A percentile compares a stretch with the other conserved stretches of the same genome.
Evolutionary conservation across 1,140 invertebrate species (phyloP).

Genomic region (Pseudobourletiella spinata): DNA sequence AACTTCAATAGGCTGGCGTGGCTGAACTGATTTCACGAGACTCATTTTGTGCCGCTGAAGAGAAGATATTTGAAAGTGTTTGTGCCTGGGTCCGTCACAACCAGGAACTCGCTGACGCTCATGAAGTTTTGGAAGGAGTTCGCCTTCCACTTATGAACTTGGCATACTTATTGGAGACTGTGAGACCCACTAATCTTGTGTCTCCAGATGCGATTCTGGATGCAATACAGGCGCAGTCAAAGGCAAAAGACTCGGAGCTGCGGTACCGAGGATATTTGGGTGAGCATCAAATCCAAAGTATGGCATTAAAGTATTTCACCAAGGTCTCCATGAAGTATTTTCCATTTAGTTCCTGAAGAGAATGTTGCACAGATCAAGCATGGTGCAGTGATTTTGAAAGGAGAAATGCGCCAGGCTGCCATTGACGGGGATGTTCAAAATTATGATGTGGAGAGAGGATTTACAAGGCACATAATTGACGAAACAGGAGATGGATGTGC

Average conservation of each 20-base stretch:
- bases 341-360: constrained; percentile 64
- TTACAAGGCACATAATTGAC: constrained; percentile 85
- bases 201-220: constrained; percentile 84
- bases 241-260: constrained; percentile 63
- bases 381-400: constrained; percentile 70
- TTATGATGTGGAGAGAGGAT: constrained; percentile 87
- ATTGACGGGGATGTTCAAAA: constrained; percentile 76
- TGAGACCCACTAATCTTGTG: constrained; percentile 74
- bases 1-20: constrained; percentile 52
- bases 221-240: constrained; percentile 72
- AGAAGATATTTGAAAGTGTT: constrained; percentile 87
- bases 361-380: constrained; percentile 74
- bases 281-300: too few relatives aligned
- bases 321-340: not conserved
- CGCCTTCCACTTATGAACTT: constrained; percentile 79
- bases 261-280: constrained; percentile 68
- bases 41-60: constrained; percentile 92
- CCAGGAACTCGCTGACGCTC: constrained; percentile 46
- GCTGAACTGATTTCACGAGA: constrained; percentile 78
- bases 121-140: constrained; percentile 44
- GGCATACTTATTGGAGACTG: constrained; percentile 74
- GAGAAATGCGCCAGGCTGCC: constrained; percentile 75
- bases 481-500: constrained; percentile 55
- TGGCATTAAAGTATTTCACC: too few relatives aligned
- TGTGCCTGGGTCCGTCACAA: constrained; percentile 54